Conservation (phyloP, 2,888 invertebrate genomes). For the Pseudoips prasinana region DNA sequence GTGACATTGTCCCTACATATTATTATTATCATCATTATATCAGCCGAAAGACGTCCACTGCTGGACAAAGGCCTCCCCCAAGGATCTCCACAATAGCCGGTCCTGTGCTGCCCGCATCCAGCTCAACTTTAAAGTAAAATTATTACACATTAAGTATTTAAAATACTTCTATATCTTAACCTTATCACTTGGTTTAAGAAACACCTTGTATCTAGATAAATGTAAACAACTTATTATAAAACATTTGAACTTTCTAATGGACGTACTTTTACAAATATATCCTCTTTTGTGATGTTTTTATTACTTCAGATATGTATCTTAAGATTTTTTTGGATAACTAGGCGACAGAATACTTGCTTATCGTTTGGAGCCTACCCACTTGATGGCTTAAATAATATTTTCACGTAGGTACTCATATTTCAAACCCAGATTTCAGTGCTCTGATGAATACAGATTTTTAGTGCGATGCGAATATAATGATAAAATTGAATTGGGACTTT, state of each 20-base stretch:
- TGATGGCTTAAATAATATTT: constrained; percentile 21
- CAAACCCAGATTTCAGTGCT: constrained; percentile 25
- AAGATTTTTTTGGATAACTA: constrained; percentile 24
- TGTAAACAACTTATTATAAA: too few species aligned
- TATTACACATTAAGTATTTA: too few species aligned
- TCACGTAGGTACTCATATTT: constrained; percentile 15
- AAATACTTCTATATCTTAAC: too few species aligned
- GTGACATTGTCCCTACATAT: too few species aligned
- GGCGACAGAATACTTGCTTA: constrained; percentile 27
- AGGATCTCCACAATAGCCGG: too few species aligned
- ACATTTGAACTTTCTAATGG: constrained; percentile 5
- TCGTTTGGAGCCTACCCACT: constrained; percentile 25
- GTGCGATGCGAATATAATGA: constrained; percentile 5
- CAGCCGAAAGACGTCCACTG: too few species aligned
- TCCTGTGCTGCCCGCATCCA: too few species aligned
- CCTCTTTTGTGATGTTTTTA: constrained; percentile 25
- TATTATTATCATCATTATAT: too few species aligned
- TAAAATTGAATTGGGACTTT: constrained; percentile 10
- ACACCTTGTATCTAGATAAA: too few species aligned
- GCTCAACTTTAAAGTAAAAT: too few species aligned
- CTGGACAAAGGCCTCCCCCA: too few species aligned
- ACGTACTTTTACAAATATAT: constrained; percentile 9
- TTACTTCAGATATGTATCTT: constrained; percentile 22
- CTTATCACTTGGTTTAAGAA: too few species aligned
- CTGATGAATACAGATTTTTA: constrained; percentile 30